Conservation (phyloP, 2,113 vertebrate genomes). For the Cichladusa arquata region DNA sequence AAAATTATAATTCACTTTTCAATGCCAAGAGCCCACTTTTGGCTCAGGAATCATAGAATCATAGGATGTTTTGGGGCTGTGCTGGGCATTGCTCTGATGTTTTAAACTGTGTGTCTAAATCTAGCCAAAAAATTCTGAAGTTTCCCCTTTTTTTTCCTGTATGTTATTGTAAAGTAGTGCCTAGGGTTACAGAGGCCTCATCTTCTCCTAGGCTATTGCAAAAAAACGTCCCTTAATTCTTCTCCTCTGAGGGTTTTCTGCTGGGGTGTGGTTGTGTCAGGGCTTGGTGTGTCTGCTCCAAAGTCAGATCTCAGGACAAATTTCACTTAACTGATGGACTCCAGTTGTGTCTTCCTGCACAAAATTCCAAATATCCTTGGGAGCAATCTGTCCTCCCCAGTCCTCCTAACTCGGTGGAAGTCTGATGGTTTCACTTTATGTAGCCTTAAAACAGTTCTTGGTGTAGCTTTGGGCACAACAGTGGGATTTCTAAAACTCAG, state of each 20-base stretch:
- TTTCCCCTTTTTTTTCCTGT: accelerated
- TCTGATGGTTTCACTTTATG: not conserved
- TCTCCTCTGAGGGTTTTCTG: not conserved
- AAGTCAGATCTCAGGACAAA: not conserved
- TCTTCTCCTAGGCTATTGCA: not conserved
- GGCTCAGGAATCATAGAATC: not conserved
- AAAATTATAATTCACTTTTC: not conserved
- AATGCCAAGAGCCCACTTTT: not conserved
- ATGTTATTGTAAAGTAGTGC: not conserved
- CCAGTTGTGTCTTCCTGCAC: not conserved
- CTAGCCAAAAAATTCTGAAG: not conserved
- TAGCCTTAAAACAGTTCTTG: not conserved
- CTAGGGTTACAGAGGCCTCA: not conserved
- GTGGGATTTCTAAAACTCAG: not conserved
- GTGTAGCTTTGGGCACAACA: accelerated
- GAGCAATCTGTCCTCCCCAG: not conserved
- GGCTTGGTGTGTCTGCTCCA: not conserved
- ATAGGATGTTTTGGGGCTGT: not conserved
- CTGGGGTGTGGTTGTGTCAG: not conserved
- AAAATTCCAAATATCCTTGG: not conserved
- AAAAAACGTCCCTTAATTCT: not conserved
- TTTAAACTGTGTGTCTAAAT: not conserved
- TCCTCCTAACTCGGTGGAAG: not conserved
- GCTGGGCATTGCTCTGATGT: not conserved
- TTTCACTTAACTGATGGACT: not conserved